Percentiles rank a stretch among this genome's conserved stretches.
Evolutionary conservation across 2,888 invertebrate genomes (phyloP).

Genomic region (Linyphia triangularis): DNA sequence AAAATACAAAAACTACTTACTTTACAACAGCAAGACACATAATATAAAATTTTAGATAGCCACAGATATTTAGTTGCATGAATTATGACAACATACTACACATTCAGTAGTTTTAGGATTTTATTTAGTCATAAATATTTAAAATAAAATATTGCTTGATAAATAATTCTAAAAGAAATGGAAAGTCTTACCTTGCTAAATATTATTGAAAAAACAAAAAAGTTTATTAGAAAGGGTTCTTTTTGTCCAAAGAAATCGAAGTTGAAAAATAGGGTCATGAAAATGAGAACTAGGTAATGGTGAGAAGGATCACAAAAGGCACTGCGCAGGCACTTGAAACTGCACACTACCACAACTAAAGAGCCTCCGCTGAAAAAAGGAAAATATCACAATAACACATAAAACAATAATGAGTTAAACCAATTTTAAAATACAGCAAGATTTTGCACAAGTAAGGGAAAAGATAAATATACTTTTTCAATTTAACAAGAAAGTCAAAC

Average conservation of each 20-base stretch:
- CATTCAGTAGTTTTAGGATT: too few relatives aligned
- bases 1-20: too few relatives aligned
- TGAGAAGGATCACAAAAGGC: slow-evolving; percentile 94
- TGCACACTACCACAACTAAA: slow-evolving; percentile 90
- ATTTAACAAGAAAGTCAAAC: too few relatives aligned
- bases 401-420: too few relatives aligned
- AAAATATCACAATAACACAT: too few relatives aligned
- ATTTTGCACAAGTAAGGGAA: too few relatives aligned
- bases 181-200: slow-evolving; percentile 87
- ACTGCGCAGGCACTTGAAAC: slow-evolving; percentile 90
- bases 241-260: slow-evolving; percentile 87
- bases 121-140: too few relatives aligned
- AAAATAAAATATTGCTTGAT: background rate
- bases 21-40: too few relatives aligned
- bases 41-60: background rate
- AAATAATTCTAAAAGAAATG: background rate
- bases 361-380: slow-evolving; percentile 84
- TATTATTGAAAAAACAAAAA: slow-evolving; percentile 92
- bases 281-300: slow-evolving; percentile 93
- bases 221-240: slow-evolving; percentile 94
- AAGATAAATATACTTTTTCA: too few relatives aligned
- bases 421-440: too few relatives aligned
- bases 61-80: too few relatives aligned
- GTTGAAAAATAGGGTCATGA: slow-evolving; percentile 93
- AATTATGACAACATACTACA: too few relatives aligned